These are phyloP conservation scores for Onychostruthus taczanowskii DNA, from an alignment of 2,113 vertebrate genomes.

Conservation along the genomic window DNA sequence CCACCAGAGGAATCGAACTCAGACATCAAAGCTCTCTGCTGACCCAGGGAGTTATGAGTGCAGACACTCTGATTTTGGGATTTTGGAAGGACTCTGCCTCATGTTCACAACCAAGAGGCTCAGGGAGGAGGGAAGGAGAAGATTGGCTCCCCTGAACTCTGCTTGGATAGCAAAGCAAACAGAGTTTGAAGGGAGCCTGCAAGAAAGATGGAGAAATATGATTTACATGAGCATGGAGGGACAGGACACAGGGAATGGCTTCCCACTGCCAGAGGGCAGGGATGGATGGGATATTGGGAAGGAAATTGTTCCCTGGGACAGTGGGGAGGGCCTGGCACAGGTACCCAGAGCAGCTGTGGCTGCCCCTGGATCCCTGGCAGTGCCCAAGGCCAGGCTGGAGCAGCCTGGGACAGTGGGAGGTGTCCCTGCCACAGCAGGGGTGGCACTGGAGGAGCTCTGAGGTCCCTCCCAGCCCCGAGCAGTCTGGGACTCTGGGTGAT, in stretches of 20 bases:
- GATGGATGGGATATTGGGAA: neutral
- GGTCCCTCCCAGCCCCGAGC: neutral
- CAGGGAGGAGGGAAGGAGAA: neutral
- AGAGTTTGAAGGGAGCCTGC: neutral
- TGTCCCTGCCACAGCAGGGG: neutral
- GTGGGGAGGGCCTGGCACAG: neutral
- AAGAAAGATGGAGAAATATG: neutral
- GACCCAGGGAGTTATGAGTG: fast-evolving
- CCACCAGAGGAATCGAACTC: neutral
- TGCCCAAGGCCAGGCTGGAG: neutral
- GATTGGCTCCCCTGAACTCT: neutral
- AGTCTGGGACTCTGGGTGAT: neutral
- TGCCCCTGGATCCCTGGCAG: neutral
- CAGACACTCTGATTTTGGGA: neutral
- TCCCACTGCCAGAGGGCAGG: neutral
- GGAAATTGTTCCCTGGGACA: neutral
- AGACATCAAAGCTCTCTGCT: neutral
- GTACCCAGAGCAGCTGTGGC: neutral
- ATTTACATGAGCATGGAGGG: neutral
- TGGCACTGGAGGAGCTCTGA: neutral
- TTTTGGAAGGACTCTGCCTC: neutral
- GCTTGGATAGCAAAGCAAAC: neutral
- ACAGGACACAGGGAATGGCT: neutral
- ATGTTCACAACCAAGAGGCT: neutral
- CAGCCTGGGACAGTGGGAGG: neutral